phyloP scores from a whole-genome alignment of 2,888 invertebrate species.

The Minunthozetes semirufus region DNA sequence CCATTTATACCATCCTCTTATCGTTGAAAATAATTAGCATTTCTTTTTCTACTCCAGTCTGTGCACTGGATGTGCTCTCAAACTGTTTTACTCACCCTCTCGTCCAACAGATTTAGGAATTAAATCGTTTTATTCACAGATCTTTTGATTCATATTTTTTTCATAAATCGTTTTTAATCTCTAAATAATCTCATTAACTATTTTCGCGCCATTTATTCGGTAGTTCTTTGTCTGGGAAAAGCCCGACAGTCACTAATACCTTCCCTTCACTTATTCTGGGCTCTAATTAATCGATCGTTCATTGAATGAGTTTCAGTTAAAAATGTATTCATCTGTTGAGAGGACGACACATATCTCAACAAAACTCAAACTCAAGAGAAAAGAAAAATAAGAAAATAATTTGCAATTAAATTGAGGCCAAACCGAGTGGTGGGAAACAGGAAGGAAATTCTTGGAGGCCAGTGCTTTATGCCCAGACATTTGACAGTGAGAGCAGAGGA shows the following conservation, averaged over 20 bases:
- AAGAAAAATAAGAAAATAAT: conserved; percentile 15
- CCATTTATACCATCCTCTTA: conserved; percentile 26
- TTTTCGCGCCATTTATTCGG: no score
- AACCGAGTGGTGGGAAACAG: conserved; percentile 17
- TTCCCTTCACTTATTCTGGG: no score
- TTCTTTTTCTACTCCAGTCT: not conserved
- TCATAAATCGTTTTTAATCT: no score
- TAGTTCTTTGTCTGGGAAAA: no score
- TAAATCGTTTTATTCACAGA: not conserved
- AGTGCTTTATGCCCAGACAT: conserved; percentile 24
- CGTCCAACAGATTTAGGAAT: not conserved
- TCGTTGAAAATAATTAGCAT: conserved; percentile 19
- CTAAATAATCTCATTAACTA: no score
- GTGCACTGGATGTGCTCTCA: not conserved
- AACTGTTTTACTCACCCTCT: not conserved
- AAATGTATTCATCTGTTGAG: not conserved
- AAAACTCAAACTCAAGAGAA: not conserved
- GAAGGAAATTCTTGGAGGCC: conserved; percentile 15
- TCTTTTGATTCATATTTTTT: no score
- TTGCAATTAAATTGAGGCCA: conserved; percentile 26
- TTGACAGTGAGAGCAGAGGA: not conserved
- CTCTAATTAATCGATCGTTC: no score
- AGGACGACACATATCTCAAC: not conserved
- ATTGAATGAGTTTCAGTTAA: no score
- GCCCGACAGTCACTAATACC: no score